phyloP scores from a whole-genome alignment of 2,113 vertebrate genomes.

The Zosterops lateralis region DNA sequence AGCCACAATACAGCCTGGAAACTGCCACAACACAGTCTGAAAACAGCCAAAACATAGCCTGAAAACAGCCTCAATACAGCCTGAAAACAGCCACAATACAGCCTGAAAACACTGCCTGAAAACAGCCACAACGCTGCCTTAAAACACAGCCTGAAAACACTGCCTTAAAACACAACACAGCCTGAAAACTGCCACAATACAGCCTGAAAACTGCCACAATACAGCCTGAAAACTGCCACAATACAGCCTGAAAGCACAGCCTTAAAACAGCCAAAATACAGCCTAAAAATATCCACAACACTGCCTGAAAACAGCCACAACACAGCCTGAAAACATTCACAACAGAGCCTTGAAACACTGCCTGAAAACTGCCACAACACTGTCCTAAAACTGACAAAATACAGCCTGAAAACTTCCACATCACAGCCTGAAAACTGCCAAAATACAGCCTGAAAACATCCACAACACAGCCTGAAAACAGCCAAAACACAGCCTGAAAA shows the following conservation, averaged over 20 bases:
- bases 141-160: neutral
- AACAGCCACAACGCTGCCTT: neutral
- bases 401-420: too few relatives aligned
- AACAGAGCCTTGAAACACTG: neutral
- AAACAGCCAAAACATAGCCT: neutral
- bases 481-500: neutral
- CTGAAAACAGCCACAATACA: too few relatives aligned
- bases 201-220: neutral
- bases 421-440: neutral
- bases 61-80: too few relatives aligned
- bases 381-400: too few relatives aligned
- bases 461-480: too few relatives aligned
- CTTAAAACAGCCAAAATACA: neutral
- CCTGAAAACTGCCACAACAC: too few relatives aligned
- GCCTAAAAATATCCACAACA: too few relatives aligned
- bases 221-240: neutral
- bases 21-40: neutral
- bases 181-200: too few relatives aligned
- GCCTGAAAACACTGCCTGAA: neutral
- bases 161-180: too few relatives aligned
- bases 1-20: neutral
- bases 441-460: neutral
- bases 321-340: neutral
- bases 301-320: neutral
- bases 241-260: neutral